phyloP scores from a whole-genome alignment of 2,888 invertebrate genomes.

The Drosophila niveifrons region DNA sequence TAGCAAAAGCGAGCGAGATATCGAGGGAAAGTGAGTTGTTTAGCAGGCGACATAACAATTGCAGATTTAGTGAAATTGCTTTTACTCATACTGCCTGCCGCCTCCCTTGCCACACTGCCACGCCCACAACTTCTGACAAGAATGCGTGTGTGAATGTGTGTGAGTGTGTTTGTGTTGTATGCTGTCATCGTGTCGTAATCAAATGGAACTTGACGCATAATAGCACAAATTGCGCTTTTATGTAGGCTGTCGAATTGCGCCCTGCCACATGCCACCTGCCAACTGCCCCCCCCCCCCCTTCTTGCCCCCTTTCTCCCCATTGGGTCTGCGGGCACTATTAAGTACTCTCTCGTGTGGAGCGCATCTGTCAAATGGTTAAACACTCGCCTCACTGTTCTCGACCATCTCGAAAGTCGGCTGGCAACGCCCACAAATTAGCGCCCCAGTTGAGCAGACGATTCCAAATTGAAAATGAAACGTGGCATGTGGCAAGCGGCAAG shows the following conservation, averaged over 20 bases:
- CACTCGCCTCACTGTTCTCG: slow-evolving; percentile 39
- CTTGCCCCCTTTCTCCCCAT: background rate
- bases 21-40: slow-evolving; percentile 66
- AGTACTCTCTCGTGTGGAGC: slow-evolving; percentile 41
- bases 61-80: slow-evolving; percentile 80
- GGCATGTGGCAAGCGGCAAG: slow-evolving; percentile 35
- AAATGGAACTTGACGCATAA: slow-evolving; percentile 77
- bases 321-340: background rate
- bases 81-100: slow-evolving; percentile 48
- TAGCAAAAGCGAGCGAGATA: background rate
- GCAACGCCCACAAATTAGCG: slow-evolving; percentile 64
- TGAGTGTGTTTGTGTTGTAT: slow-evolving; percentile 42
- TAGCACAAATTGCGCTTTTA: slow-evolving; percentile 79
- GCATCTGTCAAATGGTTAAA: slow-evolving; percentile 70
- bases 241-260: slow-evolving; percentile 71
- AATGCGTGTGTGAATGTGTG: slow-evolving; percentile 2
- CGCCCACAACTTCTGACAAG: slow-evolving; percentile 29
- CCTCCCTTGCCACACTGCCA: slow-evolving; percentile 12
- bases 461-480: slow-evolving; percentile 78
- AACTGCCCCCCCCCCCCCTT: background rate
- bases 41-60: slow-evolving; percentile 79
- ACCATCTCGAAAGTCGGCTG: slow-evolving; percentile 42
- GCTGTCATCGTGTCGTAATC: slow-evolving; percentile 73
- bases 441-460: slow-evolving; percentile 27
- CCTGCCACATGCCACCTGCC: slow-evolving; percentile 1